Evolutionary conservation across 2,888 invertebrate genomes (phyloP).

Genomic region (Artemia sp.): DNA sequence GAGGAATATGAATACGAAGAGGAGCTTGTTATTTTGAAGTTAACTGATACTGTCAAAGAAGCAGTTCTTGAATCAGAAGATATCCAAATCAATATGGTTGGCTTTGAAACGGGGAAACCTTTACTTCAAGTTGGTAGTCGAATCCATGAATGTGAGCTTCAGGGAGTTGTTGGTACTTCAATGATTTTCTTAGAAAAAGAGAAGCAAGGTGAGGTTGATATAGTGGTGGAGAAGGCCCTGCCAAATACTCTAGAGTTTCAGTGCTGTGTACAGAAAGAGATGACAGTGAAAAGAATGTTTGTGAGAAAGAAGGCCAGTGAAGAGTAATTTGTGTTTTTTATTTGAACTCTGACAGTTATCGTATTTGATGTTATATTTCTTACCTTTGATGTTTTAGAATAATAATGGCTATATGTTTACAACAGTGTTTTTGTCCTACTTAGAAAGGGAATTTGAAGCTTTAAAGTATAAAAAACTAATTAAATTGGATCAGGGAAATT

Average conservation of each 20-base stretch:
- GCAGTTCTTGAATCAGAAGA: not conserved
- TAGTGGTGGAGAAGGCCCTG: not conserved
- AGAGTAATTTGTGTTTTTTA: not conserved
- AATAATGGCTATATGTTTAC: no score
- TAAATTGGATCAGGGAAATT: no score
- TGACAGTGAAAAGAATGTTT: constrained; percentile 5
- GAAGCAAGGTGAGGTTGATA: not conserved
- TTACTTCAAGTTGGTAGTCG: constrained; percentile 1
- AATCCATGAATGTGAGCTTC: constrained; percentile 1
- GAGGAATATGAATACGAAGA: constrained; percentile 13
- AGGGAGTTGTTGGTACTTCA: not conserved
- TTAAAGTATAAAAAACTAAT: no score
- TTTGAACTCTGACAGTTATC: not conserved
- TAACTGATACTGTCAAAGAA: not conserved
- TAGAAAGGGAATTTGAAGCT: no score
- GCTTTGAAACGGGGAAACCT: constrained; percentile 5
- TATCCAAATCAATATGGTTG: not conserved
- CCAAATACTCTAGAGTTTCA: constrained; percentile 4
- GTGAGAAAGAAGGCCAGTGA: not conserved
- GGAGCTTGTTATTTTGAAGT: not conserved
- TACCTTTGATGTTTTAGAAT: no score
- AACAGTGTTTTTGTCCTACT: no score
- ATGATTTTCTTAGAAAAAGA: not conserved
- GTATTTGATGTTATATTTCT: no score
- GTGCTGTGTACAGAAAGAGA: not conserved